These are phyloP conservation scores for Ranitomeya variabilis DNA, from an alignment of 2,113 vertebrate genomes.

Conservation along the genomic window DNA sequence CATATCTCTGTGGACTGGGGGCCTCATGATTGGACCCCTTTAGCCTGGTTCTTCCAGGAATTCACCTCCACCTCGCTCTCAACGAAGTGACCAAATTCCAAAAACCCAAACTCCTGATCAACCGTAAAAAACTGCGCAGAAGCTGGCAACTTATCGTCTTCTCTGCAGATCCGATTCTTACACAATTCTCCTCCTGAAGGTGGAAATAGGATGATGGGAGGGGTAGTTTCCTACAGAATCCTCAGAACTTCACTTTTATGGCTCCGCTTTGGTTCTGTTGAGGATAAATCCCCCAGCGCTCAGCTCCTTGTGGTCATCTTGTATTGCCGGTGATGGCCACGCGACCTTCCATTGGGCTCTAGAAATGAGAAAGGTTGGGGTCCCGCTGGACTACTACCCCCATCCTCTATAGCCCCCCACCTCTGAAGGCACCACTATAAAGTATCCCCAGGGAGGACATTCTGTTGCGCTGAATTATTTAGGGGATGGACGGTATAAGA, in stretches of 20 bases:
- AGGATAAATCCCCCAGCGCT: not conserved
- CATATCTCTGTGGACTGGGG: not conserved
- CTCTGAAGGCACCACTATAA: not conserved
- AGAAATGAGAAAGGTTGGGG: not conserved
- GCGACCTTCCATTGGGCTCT: not conserved
- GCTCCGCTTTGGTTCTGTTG: not conserved
- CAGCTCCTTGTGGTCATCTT: not conserved
- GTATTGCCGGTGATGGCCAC: not conserved
- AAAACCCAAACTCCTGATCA: not conserved
- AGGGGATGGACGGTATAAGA: conserved; percentile 26
- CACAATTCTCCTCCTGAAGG: not conserved
- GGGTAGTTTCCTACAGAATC: not conserved
- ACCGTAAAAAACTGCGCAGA: not conserved
- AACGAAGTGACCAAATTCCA: not conserved
- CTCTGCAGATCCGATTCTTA: not conserved
- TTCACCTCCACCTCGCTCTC: not conserved
- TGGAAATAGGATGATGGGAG: not conserved
- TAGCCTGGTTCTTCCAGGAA: not conserved
- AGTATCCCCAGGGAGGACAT: conserved; percentile 13
- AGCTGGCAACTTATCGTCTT: not conserved
- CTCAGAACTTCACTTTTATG: not conserved
- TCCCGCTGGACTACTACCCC: not conserved
- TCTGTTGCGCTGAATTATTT: conserved; percentile 46
- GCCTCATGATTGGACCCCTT: not conserved
- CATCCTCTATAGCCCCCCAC: not conserved